These are phyloP conservation scores for Drosophila ercepeae DNA, from an alignment of 1,140 invertebrate species.

Conservation along the genomic window DNA sequence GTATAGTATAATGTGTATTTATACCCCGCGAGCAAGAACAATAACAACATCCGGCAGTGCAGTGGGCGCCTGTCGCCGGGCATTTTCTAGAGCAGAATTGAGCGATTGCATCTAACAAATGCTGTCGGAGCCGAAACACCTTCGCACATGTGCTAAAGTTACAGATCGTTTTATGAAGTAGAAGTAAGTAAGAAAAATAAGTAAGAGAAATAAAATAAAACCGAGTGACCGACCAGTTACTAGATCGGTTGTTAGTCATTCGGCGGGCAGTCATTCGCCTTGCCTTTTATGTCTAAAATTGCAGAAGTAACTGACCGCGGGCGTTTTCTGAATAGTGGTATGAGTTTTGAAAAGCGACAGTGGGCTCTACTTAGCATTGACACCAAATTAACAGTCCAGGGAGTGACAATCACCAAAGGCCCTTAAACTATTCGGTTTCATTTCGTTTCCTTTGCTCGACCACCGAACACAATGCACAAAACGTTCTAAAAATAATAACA, in stretches of 20 bases:
- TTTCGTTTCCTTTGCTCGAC: slow-evolving; percentile 14
- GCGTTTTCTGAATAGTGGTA: slow-evolving; percentile 55
- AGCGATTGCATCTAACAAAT: slow-evolving; percentile 66
- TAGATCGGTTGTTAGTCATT: slow-evolving; percentile 36
- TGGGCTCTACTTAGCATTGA: slow-evolving; percentile 76
- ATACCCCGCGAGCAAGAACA: slow-evolving; percentile 33
- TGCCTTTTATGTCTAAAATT: slow-evolving; percentile 83
- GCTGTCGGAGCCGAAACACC: slow-evolving; percentile 59
- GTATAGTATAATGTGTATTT: slow-evolving; percentile 10
- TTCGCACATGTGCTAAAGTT: slow-evolving; percentile 82
- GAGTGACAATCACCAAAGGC: slow-evolving; percentile 56
- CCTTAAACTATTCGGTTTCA: slow-evolving; percentile 52
- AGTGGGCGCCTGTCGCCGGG: slow-evolving; percentile 71
- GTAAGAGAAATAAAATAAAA: background rate
- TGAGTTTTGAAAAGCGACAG: slow-evolving; percentile 27
- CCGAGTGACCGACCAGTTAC: slow-evolving; percentile 28
- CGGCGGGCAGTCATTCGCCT: slow-evolving; percentile 44
- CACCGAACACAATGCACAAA: slow-evolving; percentile 38
- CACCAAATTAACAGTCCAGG: slow-evolving; percentile 60
- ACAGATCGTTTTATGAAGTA: slow-evolving; percentile 5
- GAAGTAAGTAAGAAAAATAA: background rate
- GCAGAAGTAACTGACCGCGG: slow-evolving; percentile 76
- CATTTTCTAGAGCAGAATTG: slow-evolving; percentile 82
- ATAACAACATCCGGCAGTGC: slow-evolving; percentile 72
- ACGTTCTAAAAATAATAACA: slow-evolving; percentile 69